Base-by-base conservation (phyloP, 1,140 invertebrate species). In the Pogonomyrmex californicus region DNA sequence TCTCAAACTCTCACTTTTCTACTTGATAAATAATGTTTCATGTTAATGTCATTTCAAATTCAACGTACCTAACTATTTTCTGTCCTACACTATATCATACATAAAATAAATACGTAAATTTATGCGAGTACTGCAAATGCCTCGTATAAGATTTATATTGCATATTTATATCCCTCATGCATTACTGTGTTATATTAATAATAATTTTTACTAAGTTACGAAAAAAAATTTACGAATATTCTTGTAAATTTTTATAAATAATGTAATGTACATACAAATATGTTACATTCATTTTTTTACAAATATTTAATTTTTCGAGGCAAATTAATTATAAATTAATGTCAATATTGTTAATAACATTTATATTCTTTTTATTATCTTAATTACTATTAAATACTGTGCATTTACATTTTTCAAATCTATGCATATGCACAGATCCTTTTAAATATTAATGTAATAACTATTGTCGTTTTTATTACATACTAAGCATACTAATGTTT, bases 371-470 rank as follows among this genome's bases (percentile, higher is more conserved):
- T 65, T 23, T 68, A 60, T 65, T 3, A 56, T 88, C 49, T 14
- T 68, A 73, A 1, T 17, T 70, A 10, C 23, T 23, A 23, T 23
- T 71, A 47, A 63, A 33, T 33, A 66, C 4, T 58, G 83, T 70
- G 47, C 33, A 41, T 56, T 81, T 81, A 81, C 7, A 44, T 70
- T 81, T 70, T 70, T 81, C 10, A 70, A 85, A 47, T 70, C 47
- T 88, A 70, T 87, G 60, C 82, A 78, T 77, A 89, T 90, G 89
- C 87, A 90, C 65, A 89, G 62, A 87, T 71, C n/a, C 51, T 56
- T 85, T 90, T 87, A 91, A 91, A 90, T 56, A 78, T 90, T 90
- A 85, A 86, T 90, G 75, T 90, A 66, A 90, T 79, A 71, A 85
- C 49, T 14, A 30, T 49, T 66, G 56, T 81, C 60, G 30, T 65